Evolutionary conservation across 1,140 invertebrate genomes (phyloP), one percentile per base, ranked within the genome.

Genomic region (Drosophila seguyi): DNA sequence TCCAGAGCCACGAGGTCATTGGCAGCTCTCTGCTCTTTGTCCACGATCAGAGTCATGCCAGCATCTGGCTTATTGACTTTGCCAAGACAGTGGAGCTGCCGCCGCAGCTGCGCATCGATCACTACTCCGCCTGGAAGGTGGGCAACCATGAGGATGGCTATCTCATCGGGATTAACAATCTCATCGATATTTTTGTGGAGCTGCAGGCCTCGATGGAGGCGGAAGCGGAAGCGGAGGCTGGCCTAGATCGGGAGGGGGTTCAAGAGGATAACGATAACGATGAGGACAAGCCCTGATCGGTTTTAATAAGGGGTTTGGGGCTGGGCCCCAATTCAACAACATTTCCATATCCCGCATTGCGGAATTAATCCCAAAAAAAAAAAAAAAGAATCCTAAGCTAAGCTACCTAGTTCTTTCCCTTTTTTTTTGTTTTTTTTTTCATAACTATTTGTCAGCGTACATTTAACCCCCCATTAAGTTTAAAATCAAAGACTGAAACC

Each of bases 81-180:
- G 99, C 98, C 10, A 99, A 99, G 93, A 99, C 98, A 3, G 94
- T 97, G 50, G 95, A 95, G 16, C 93, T 99, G 48, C 97, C 98
- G 3, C 94, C 95, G 2, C 94, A 95, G 58, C 91, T 97, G 47
- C 93, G 93, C 45, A 97, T 99, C 60, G 95, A 95, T 66, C 99
- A 99, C 92, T 95, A 95, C 59, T 95, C 95, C 10, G 94, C 95
- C 42, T 99, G 98, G 99, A 95, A 96, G 76, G 97, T 99, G 36
- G 98, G 98, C n/a, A 99, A 99, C 93, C 98, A 99, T 90, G 99
- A 99, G 94, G 99, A 99, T 92, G 99, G 99, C 31, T 99, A 99
- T 93, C 94, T 99, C 56, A 97, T 97, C 74, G 99, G 99, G 41
- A 94, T 99, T 13, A 97, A 98, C 90, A 99, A 99, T 94, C 93